phyloP scores from a whole-genome alignment of 2,888 invertebrate genomes.

The Camponotus fellah region DNA sequence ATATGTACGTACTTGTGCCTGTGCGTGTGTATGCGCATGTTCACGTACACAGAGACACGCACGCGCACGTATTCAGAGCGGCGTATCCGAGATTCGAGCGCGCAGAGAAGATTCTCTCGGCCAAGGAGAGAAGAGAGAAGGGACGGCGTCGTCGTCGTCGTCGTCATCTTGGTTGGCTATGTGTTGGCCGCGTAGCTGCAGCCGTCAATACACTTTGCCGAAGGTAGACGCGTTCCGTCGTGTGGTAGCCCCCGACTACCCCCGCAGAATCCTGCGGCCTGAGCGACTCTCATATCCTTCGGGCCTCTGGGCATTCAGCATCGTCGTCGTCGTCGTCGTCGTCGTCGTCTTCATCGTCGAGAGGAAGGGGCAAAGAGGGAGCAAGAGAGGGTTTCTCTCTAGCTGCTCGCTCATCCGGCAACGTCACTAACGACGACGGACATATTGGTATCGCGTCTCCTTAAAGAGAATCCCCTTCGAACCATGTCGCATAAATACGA shows the following conservation, averaged over 20 bases:
- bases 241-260: constrained; percentile 72
- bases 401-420: constrained; percentile 73
- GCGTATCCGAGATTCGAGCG: constrained; percentile 46
- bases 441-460: constrained; percentile 75
- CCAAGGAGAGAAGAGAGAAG: constrained; percentile 44
- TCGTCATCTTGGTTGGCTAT: constrained; percentile 43
- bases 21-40: not conserved
- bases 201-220: constrained; percentile 81
- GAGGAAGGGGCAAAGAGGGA: not conserved
- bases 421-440: constrained; percentile 76
- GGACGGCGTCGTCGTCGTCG: constrained; percentile 45
- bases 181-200: constrained; percentile 68
- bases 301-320: constrained; percentile 78
- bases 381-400: constrained; percentile 34
- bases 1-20: not conserved
- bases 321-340: constrained; percentile 42
- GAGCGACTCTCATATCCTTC: constrained; percentile 79
- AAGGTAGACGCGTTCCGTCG: constrained; percentile 78
- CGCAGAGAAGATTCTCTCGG: constrained; percentile 40
- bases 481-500: constrained; percentile 64
- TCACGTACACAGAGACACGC: constrained; percentile 38
- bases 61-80: constrained; percentile 42
- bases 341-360: constrained; percentile 19
- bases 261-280: constrained; percentile 74
- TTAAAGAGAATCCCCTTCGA: constrained; percentile 68